These are phyloP conservation scores for Oedothorax gibbosus DNA, from an alignment of 1,140 invertebrate genomes.

Conservation along the genomic window DNA sequence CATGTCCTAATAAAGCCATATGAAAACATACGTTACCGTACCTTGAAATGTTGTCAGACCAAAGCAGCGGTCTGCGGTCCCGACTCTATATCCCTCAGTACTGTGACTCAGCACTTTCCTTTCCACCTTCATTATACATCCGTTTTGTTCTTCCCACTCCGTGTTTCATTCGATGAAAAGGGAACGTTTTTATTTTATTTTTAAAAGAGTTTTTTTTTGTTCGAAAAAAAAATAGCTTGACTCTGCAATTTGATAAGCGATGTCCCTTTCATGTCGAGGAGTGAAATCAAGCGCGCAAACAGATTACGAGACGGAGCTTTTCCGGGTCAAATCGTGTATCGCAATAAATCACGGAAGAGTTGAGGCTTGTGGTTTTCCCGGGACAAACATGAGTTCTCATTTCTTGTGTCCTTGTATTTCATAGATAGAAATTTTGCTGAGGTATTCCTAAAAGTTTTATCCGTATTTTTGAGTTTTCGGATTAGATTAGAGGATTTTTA, in stretches of 20 bases:
- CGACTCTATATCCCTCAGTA: neutral
- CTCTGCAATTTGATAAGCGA: too few species aligned
- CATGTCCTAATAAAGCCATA: too few species aligned
- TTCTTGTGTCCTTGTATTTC: neutral
- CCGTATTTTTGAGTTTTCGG: neutral
- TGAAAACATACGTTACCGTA: too few species aligned
- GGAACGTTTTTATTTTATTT: too few species aligned
- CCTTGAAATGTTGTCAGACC: neutral
- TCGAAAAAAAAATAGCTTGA: too few species aligned
- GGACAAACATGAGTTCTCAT: too few species aligned
- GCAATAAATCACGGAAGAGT: too few species aligned
- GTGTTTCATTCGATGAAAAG: neutral
- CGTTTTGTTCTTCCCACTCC: conserved; percentile 4
- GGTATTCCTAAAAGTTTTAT: neutral
- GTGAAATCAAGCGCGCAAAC: neutral
- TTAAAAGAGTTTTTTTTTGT: too few species aligned
- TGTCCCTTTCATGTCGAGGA: neutral
- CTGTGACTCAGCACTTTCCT: neutral
- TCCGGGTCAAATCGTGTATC: too few species aligned
- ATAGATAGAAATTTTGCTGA: neutral
- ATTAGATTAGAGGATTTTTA: neutral
- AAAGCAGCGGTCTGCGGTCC: neutral
- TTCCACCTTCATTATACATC: conserved; percentile 7
- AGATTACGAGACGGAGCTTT: neutral
- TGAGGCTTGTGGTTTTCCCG: too few species aligned